These are phyloP conservation scores for Cryptophagus acutangulus DNA, from an alignment of 2,888 invertebrate genomes.

Conservation along the genomic window DNA sequence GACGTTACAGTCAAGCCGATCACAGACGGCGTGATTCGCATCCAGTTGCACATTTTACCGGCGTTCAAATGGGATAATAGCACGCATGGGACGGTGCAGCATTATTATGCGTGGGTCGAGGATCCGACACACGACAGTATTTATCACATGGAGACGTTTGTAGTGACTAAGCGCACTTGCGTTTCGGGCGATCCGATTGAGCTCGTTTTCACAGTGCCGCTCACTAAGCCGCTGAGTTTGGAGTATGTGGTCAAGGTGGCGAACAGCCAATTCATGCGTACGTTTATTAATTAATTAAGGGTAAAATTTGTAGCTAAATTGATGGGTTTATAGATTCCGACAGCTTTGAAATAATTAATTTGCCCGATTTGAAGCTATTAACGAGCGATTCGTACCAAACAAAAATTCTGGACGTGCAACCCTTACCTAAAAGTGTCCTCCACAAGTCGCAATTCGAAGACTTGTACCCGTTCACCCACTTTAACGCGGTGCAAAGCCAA, in stretches of 20 bases:
- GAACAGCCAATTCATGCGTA: slow-evolving; percentile 77
- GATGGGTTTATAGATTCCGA: slow-evolving; percentile 51
- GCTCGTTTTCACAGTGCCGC: slow-evolving; percentile 91
- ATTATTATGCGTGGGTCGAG: slow-evolving; percentile 98
- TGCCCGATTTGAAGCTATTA: slow-evolving; percentile 34
- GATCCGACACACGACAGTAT: slow-evolving; percentile 91
- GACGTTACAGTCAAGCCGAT: slow-evolving; percentile 90
- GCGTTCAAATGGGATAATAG: slow-evolving; percentile 81
- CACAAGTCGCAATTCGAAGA: slow-evolving; percentile 71
- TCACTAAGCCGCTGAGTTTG: slow-evolving; percentile 82
- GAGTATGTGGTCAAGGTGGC: slow-evolving; percentile 86
- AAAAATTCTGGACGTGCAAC: slow-evolving; percentile 80
- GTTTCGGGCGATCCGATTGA: slow-evolving; percentile 70
- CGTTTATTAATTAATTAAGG: slow-evolving; percentile 24
- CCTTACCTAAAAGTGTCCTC: slow-evolving; percentile 79
- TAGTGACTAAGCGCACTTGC: slow-evolving; percentile 56
- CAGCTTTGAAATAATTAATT: slow-evolving; percentile 50
- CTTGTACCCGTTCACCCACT: slow-evolving; percentile 87
- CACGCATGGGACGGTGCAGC: slow-evolving; percentile 74
- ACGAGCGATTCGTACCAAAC: slow-evolving; percentile 36
- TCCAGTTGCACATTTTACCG: slow-evolving; percentile 73
- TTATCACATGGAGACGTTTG: slow-evolving; percentile 92
- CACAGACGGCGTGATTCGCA: slow-evolving; percentile 83
- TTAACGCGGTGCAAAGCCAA: slow-evolving; percentile 98
- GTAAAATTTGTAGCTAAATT: slow-evolving; percentile 2